Evolutionary conservation across 2,113 vertebrate genomes (phyloP).

Genomic region (Aldabrachelys gigantea): DNA sequence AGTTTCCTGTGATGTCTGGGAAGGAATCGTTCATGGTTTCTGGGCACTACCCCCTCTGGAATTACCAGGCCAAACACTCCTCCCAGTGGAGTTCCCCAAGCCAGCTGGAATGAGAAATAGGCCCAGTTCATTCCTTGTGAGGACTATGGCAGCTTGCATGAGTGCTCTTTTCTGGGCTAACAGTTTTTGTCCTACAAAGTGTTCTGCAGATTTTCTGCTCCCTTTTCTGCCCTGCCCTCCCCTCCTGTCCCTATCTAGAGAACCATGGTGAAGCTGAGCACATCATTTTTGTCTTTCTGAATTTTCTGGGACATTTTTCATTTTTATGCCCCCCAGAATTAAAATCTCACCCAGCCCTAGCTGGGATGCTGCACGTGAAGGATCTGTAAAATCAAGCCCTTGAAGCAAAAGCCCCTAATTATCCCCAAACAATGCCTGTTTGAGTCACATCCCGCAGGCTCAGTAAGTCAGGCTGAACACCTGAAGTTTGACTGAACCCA

Average conservation of each 20-base stretch:
- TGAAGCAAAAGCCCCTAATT: conserved; percentile 2
- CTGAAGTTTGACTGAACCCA: background rate
- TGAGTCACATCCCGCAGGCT: background rate
- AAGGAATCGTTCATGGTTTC: background rate
- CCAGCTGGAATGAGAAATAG: conserved; percentile 17
- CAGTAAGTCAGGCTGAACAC: background rate
- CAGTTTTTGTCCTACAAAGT: conserved; percentile 37
- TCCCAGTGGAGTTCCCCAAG: conserved; percentile 31
- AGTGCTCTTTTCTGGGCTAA: conserved; percentile 58
- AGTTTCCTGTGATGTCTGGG: conserved; percentile 56
- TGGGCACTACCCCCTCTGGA: conserved; percentile 19
- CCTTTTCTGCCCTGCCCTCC: background rate
- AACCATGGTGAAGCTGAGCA: background rate
- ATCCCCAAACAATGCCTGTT: background rate
- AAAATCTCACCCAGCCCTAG: conserved; percentile 40
- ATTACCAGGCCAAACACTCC: conserved; percentile 28
- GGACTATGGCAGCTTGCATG: conserved; percentile 18
- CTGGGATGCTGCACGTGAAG: conserved; percentile 28
- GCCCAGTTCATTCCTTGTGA: conserved; percentile 27
- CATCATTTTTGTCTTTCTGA: conserved; percentile 48
- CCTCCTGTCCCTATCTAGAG: background rate
- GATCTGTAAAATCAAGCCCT: conserved; percentile 1
- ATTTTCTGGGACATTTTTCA: conserved; percentile 10
- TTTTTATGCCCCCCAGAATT: background rate
- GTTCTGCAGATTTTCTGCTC: background rate